Percentiles rank a stretch among this genome's conserved stretches.
phyloP scores from a whole-genome alignment of 2,888 invertebrate genomes.

The Deilephila porcellus region DNA sequence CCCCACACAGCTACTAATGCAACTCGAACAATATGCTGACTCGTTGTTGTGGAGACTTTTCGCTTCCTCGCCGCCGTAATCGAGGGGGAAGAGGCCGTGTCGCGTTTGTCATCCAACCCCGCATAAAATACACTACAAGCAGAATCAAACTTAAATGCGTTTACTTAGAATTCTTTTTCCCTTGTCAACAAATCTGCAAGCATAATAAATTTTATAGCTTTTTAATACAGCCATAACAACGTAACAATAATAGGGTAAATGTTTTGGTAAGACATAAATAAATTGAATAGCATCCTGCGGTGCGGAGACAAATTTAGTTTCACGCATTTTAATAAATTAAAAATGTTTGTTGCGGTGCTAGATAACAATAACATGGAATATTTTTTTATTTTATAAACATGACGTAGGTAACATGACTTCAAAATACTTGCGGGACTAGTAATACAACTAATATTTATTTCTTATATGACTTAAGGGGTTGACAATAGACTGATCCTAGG shows the following conservation, averaged over 20 bases:
- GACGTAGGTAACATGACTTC: background rate
- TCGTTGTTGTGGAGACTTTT: conserved; percentile 74
- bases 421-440: too few species aligned
- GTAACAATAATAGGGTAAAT: conserved; percentile 83
- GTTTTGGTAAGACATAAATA: conserved; percentile 84
- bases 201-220: conserved; percentile 82
- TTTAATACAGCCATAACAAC: conserved; percentile 84
- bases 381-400: background rate
- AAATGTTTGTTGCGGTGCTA: background rate
- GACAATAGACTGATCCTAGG: too few species aligned
- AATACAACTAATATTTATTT: too few species aligned
- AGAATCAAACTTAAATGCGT: conserved; percentile 42
- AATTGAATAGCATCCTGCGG: conserved; percentile 71
- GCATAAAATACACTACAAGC: conserved; percentile 40
- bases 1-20: conserved; percentile 46
- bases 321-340: conserved; percentile 15
- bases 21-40: conserved; percentile 78
- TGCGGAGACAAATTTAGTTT: conserved; percentile 64
- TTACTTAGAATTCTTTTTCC: conserved; percentile 41
- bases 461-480: too few species aligned
- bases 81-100: conserved; percentile 72
- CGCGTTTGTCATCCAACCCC: conserved; percentile 77
- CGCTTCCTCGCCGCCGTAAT: conserved; percentile 74
- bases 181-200: conserved; percentile 58
- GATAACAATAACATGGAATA: background rate